phyloP scores from a whole-genome alignment of 2,797 vertebrate species.

The Perodicticus potto region DNA sequence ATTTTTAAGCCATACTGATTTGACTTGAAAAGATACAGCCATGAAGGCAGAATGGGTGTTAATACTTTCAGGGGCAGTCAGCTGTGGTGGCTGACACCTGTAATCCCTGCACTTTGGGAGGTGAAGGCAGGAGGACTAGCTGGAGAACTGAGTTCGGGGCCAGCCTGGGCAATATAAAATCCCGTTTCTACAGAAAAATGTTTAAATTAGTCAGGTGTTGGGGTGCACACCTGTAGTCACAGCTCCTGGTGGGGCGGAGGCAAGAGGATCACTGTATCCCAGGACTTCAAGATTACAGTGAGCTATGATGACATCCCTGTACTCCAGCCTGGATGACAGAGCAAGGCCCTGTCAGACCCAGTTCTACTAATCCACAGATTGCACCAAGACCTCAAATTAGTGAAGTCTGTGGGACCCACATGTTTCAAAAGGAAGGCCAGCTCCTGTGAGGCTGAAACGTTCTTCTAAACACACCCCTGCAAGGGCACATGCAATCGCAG shows the following conservation, averaged over 20 bases:
- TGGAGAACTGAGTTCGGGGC: too few relatives aligned
- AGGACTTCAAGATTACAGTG: too few relatives aligned
- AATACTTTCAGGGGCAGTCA: not conserved
- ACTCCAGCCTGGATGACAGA: too few relatives aligned
- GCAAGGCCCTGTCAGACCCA: not conserved
- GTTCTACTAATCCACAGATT: not conserved
- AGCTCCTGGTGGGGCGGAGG: too few relatives aligned
- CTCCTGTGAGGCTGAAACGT: not conserved
- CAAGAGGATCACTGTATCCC: too few relatives aligned
- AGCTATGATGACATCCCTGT: too few relatives aligned
- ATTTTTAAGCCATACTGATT: not conserved
- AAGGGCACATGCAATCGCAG: fast-evolving
- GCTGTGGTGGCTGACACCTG: not conserved
- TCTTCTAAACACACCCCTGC: not conserved
- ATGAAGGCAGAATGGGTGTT: not conserved
- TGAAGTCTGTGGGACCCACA: not conserved
- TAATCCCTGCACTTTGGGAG: too few relatives aligned
- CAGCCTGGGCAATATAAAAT: too few relatives aligned
- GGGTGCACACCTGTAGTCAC: too few relatives aligned
- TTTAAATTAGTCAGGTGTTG: too few relatives aligned
- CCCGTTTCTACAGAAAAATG: too few relatives aligned
- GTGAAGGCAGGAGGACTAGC: too few relatives aligned
- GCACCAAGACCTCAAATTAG: not conserved
- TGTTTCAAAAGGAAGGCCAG: not conserved
- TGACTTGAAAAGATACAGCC: not conserved